These are phyloP conservation scores for Balearica regulorum DNA, from an alignment of 2,797 vertebrate genomes.

Conservation along the genomic window DNA sequence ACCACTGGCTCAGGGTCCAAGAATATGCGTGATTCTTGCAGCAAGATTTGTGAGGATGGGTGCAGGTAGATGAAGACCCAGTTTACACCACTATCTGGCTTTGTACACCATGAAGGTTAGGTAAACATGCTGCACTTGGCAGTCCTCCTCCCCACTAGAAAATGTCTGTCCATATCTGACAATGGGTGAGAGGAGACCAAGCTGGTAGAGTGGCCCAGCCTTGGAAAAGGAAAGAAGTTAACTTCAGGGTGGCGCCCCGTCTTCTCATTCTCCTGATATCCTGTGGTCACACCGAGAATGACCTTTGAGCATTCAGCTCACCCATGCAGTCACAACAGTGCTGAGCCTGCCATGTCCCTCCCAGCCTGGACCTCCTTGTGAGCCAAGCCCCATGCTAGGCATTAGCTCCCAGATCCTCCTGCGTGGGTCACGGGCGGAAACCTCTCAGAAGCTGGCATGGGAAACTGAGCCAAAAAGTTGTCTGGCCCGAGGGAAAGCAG, in stretches of 20 bases:
- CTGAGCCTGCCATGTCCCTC: neutral
- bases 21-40: neutral
- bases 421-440: accelerated
- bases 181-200: neutral
- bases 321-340: neutral
- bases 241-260: neutral
- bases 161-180: neutral
- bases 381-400: neutral
- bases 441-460: neutral
- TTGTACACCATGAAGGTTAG: neutral
- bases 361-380: neutral
- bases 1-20: neutral
- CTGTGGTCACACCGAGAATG: neutral
- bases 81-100: neutral
- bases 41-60: neutral
- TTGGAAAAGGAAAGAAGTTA: neutral
- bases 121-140: neutral
- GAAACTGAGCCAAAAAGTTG: neutral
- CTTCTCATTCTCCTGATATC: neutral
- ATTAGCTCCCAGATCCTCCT: neutral
- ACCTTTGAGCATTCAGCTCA: neutral
- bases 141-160: neutral
- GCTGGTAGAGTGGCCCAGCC: neutral
- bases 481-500: neutral
- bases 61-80: neutral